Base-by-base conservation (phyloP, 2,797 vertebrate species). In the Aplochiton taeniatus region DNA sequence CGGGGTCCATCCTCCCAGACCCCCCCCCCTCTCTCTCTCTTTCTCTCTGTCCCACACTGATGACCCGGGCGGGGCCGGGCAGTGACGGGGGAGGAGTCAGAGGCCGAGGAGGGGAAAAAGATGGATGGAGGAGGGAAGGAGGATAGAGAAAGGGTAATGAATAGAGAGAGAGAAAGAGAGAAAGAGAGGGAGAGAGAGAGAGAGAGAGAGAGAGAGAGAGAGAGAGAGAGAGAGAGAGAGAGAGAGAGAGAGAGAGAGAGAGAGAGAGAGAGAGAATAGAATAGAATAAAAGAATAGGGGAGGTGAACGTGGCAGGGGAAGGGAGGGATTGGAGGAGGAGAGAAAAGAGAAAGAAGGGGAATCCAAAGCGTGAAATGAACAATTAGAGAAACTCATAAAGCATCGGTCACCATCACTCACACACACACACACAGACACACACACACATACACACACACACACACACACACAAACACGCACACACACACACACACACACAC, bases 341-440 rank as follows among this genome's bases (percentile, higher is more conserved):
- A 53, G 16, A 44, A 61, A 57, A 69, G 55, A 65, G 71, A 78
- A 68, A 48, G 71, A 68, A 48, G 71, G 73, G 70, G 31, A 31
- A 6, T 31, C 31, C 31, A 31, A 31, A 76, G 67, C 74, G 76
- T 80, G 74, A 85, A 82, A 78, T 81, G 61, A 85, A 68, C 72
- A 71, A 69, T 69, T 63, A 71, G 63, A 77, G 54, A 77, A 76
- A 58, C 61, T 66, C 68, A 65, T 77, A 69, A 73, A 78, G 69
- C 68, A 72, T 70, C 66, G 64, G 66, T 62, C 61, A 66, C 76
- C 74, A 84, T 80, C 69, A 73, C 63, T 74, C 63, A 66, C 44
- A 76, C 50, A 56, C 1, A 8, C 0, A 50, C 5, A 17, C 14
- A 13, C 5, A 17, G 11, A 13, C 20, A 14, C 0, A 11, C 51